These are phyloP conservation scores for Corapipo altera DNA, from an alignment of 2,113 vertebrate species.

Conservation along the genomic window DNA sequence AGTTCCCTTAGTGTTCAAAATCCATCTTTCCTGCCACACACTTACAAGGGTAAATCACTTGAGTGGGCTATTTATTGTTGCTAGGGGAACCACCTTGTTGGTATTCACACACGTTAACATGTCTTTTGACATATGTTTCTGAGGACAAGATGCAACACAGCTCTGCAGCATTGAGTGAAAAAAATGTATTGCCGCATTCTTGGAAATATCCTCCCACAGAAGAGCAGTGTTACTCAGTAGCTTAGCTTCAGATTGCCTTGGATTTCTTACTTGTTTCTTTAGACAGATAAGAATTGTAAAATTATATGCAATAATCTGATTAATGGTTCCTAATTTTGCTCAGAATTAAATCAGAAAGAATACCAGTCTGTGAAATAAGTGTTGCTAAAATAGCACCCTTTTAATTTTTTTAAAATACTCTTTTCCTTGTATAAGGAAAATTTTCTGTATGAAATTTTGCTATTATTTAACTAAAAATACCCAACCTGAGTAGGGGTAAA, in stretches of 20 bases:
- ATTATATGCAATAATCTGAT: neutral
- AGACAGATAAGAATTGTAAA: neutral
- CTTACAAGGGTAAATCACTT: slow-evolving; percentile 22
- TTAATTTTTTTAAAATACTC: neutral
- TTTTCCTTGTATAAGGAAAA: neutral
- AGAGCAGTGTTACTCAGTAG: neutral
- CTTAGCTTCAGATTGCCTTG: neutral
- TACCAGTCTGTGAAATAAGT: neutral
- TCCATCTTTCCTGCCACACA: neutral
- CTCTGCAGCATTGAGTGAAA: neutral
- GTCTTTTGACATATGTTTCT: neutral
- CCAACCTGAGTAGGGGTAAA: neutral
- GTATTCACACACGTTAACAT: neutral
- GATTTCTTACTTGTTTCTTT: neutral
- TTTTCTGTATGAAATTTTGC: neutral
- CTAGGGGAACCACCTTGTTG: slow-evolving; percentile 37
- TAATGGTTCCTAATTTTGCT: neutral
- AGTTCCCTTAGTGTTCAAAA: slow-evolving; percentile 1
- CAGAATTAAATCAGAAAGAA: neutral
- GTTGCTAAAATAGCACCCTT: neutral
- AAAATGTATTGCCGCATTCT: neutral
- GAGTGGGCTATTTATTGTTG: slow-evolving; percentile 46
- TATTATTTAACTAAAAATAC: neutral
- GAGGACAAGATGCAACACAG: neutral
- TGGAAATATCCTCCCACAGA: neutral